Conservation (phyloP, 1,140 invertebrate genomes). For the Meloidogyne floridensis region DNA sequence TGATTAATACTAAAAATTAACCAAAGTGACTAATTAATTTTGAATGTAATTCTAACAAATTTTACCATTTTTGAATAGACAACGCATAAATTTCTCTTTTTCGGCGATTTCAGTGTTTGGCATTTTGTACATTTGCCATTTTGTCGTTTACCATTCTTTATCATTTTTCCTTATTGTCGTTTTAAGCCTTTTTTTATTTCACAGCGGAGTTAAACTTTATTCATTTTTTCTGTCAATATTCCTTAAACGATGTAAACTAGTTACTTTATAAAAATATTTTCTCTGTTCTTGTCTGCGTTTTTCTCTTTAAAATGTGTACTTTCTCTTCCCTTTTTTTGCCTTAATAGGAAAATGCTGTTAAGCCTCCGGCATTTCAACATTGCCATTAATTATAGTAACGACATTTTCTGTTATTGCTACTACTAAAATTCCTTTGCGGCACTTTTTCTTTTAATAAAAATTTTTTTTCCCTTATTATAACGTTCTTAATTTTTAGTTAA, state of each 20-base stretch:
- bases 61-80: too few relatives aligned
- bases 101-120: too few relatives aligned
- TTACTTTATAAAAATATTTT: neutral
- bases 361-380: conserved; percentile 1
- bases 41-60: too few relatives aligned
- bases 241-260: neutral
- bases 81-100: too few relatives aligned
- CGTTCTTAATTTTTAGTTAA: neutral
- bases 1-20: neutral
- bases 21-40: too few relatives aligned
- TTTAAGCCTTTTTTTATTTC: neutral
- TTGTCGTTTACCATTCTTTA: neutral
- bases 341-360: neutral
- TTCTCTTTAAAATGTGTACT: neutral
- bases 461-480: neutral
- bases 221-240: neutral
- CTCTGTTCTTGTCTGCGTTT: neutral
- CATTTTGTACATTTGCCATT: neutral
- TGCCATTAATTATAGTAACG: neutral
- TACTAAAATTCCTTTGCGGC: neutral
- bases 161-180: neutral
- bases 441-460: neutral
- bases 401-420: neutral
- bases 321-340: neutral
- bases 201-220: neutral